These are phyloP conservation scores for Lysiphlebus fabarum DNA, from an alignment of 1,140 invertebrate genomes.

Conservation along the genomic window DNA sequence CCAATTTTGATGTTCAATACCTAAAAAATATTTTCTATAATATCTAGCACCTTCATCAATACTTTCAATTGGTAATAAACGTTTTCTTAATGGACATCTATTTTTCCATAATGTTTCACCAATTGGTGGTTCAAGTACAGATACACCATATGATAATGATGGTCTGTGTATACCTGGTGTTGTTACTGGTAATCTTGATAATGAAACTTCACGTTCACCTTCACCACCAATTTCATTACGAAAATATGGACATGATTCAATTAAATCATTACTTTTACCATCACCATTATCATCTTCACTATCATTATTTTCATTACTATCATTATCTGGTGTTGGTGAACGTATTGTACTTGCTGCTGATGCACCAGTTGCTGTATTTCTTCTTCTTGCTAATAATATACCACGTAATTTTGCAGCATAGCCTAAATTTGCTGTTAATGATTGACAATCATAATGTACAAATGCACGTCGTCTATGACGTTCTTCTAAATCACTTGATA, in stretches of 20 bases:
- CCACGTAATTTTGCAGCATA: constrained; percentile 73
- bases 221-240: constrained; percentile 91
- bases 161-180: constrained; percentile 64
- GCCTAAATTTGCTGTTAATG: constrained; percentile 78
- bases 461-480: constrained; percentile 69
- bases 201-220: constrained; percentile 77
- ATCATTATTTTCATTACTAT: constrained; percentile 3
- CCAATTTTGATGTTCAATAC: constrained; percentile 90
- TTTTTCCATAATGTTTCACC: constrained; percentile 75
- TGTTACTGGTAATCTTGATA: constrained; percentile 59
- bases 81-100: constrained; percentile 71
- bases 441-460: constrained; percentile 90
- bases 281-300: constrained; percentile 69
- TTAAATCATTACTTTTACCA: constrained; percentile 67
- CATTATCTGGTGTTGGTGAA: constrained; percentile 62
- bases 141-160: constrained; percentile 71
- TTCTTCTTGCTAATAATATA: constrained; percentile 66
- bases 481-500: no score
- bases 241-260: constrained; percentile 84
- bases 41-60: constrained; percentile 84
- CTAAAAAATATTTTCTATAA: constrained; percentile 83
- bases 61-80: constrained; percentile 71
- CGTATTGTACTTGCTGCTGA: constrained; percentile 79
- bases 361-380: constrained; percentile 88
- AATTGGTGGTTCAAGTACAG: constrained; percentile 70